Conservation (phyloP, 2,888 invertebrate species). For the Deroplatys truncata region DNA sequence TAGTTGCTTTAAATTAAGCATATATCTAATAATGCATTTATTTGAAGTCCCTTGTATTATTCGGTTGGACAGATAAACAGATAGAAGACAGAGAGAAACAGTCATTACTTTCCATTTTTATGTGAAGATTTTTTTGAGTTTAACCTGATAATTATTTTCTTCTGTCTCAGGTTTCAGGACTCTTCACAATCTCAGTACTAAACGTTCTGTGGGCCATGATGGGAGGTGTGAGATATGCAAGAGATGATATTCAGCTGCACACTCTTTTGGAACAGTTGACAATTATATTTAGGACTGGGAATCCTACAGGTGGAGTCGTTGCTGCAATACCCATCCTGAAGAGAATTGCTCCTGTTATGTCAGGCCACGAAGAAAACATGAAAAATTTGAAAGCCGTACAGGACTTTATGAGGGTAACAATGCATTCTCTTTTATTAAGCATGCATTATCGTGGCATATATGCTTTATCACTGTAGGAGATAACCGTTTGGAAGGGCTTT, state of each 20-base stretch:
- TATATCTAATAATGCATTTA: too few relatives aligned
- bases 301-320: constrained; percentile 1
- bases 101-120: too few relatives aligned
- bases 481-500: too few relatives aligned
- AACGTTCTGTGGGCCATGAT: constrained; percentile 35
- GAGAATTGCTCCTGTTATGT: neutral
- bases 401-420: neutral
- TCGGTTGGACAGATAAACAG: too few relatives aligned
- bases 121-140: too few relatives aligned
- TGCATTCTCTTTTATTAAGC: neutral
- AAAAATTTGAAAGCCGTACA: neutral
- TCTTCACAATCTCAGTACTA: constrained; percentile 30
- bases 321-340: neutral
- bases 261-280: constrained; percentile 19
- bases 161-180: constrained; percentile 19
- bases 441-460: too few relatives aligned
- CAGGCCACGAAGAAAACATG: neutral
- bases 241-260: constrained; percentile 25
- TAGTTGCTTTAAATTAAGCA: too few relatives aligned
- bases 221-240: constrained; percentile 30
- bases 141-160: neutral
- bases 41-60: too few relatives aligned
- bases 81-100: too few relatives aligned
- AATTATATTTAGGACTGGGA: neutral
- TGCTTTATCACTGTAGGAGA: too few relatives aligned